Base-by-base conservation (phyloP, 2,888 invertebrate species). In the Cheilosia impressa region DNA sequence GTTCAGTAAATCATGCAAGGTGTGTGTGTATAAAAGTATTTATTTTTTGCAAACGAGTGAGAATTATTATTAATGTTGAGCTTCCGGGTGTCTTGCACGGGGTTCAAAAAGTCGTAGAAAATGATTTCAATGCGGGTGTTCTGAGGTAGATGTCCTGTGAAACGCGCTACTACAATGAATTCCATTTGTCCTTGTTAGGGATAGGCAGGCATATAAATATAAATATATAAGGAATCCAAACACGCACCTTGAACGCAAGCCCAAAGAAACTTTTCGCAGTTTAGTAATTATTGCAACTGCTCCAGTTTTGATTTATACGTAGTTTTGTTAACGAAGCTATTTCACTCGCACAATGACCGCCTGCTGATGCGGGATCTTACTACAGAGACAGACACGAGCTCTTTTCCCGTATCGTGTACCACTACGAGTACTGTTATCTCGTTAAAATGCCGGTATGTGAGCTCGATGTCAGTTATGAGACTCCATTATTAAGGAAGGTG, bases 61-160 rank as follows among this genome's bases (percentile, higher is more conserved):
- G 27, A 65, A 34, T 34, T 24, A 34, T 34, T 47, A 53, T 69
- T 60, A 68, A 41, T 69, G 45, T 53, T 53, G 6, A 31, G 50
- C 31, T 77, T 68, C 60, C 43, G 50, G 62, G 62, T 62, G 62
- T 63, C 55, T 62, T 62, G 38, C n/a, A 45, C 52, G 24, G 5
- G 69, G 27, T 57, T 78, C 55, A 57, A 69, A 19, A 17, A 62
- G 27, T 77, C 53, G 17, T 34, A 34, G 41, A 15, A 41, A 43
- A 58, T 57, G 31, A 7, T 58, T 63, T 57, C 13, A 63, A 34
- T 13, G 45, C 62, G 45, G 27, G 45, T 50, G 57, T 47, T 63
- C 34, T 27, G 31, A 31, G 34, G 7, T 47, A 4, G 22, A 38
- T 43, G 17, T 34, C 38, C 19, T 50, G 27, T 19, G n/a, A 43